phyloP scores from a whole-genome alignment of 2,113 vertebrate species.

The Clarias macrocephalus region DNA sequence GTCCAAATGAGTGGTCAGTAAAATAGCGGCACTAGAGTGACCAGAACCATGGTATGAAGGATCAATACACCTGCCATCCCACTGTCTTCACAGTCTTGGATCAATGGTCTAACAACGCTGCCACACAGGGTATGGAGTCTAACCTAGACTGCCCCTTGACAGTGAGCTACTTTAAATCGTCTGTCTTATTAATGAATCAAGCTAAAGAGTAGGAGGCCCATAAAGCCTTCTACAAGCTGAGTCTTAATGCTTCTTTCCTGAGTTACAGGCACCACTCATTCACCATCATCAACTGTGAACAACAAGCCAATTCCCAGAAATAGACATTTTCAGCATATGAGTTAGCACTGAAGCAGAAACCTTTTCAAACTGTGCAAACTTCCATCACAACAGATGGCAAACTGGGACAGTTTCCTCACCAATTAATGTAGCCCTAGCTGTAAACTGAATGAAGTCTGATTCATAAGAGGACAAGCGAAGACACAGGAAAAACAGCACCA shows the following conservation, averaged over 20 bases:
- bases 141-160: neutral
- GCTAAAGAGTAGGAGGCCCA: neutral
- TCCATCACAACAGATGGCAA: neutral
- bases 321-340: neutral
- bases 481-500: neutral
- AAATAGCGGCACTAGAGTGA: neutral
- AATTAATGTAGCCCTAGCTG: neutral
- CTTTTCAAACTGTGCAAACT: neutral
- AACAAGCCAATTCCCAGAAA: constrained; percentile 2
- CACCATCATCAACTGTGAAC: neutral
- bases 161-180: neutral
- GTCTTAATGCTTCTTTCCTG: neutral
- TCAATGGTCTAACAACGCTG: neutral
- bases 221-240: neutral
- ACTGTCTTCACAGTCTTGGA: neutral
- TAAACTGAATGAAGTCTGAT: neutral
- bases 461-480: neutral
- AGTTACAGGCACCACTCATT: neutral
- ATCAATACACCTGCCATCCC: neutral
- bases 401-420: neutral
- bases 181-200: constrained; percentile 6
- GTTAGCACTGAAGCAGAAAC: neutral
- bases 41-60: neutral
- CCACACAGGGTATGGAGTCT: neutral
- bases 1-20: neutral